Percentiles rank a stretch among this genome's conserved stretches.
Evolutionary conservation across 2,888 invertebrate species (phyloP).

Genomic region (Xanthorhoe designata): DNA sequence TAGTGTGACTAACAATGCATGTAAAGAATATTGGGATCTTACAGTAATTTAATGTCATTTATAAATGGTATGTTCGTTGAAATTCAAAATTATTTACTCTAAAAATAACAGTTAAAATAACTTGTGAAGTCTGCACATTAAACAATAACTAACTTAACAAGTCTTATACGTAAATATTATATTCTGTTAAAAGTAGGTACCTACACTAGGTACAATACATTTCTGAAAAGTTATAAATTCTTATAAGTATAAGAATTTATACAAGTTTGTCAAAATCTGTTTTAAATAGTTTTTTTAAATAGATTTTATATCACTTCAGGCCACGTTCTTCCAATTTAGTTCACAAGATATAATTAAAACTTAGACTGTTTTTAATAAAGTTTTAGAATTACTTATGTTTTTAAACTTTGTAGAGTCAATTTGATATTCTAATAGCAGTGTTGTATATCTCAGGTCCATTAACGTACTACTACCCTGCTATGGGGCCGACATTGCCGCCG

Average conservation of each 20-base stretch:
- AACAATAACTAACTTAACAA: conserved; percentile 18
- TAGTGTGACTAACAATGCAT: conserved; percentile 53
- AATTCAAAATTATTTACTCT: background rate
- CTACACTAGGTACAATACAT: background rate
- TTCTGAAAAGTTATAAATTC: background rate
- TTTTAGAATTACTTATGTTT: too few relatives aligned
- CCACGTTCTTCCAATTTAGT: too few relatives aligned
- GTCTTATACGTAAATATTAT: background rate
- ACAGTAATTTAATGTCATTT: background rate
- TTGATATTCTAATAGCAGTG: conserved; percentile 10
- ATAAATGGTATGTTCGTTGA: background rate
- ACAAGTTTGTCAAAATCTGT: too few relatives aligned
- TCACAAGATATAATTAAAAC: too few relatives aligned
- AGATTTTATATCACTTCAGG: too few relatives aligned
- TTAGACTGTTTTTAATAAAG: too few relatives aligned
- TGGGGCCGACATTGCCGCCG: conserved; percentile 86
- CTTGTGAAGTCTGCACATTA: conserved; percentile 17
- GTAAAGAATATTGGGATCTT: conserved; percentile 28
- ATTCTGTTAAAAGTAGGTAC: background rate
- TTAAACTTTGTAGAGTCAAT: background rate
- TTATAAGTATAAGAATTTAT: background rate
- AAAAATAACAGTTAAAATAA: conserved; percentile 7
- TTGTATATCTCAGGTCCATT: conserved; percentile 71
- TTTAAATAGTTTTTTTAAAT: too few relatives aligned
- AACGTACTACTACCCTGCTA: conserved; percentile 83